A percentile compares a stretch with the other conserved stretches of the same genome.
phyloP scores from a whole-genome alignment of 2,797 vertebrate species.

The Loriculus beryllinus region DNA sequence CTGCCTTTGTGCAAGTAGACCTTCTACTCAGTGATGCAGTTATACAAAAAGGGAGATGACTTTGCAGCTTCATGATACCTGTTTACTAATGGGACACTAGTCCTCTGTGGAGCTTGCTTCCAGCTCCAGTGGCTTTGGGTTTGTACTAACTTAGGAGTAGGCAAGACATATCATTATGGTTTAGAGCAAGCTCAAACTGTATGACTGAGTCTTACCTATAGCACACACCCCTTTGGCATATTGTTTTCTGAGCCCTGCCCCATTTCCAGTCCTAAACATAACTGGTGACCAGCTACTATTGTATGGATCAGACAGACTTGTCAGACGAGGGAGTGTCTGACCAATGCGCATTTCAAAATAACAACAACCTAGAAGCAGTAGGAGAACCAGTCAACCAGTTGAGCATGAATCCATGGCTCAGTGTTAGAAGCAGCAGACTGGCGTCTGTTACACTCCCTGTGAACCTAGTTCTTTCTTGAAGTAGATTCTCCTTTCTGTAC shows the following conservation, averaged over 20 bases:
- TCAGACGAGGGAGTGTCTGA: neutral
- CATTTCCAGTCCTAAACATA: neutral
- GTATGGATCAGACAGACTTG: neutral
- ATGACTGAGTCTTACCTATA: neutral
- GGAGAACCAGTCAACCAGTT: neutral
- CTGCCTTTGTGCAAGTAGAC: neutral
- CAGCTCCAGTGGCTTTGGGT: neutral
- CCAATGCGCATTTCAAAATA: neutral
- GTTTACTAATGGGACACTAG: neutral
- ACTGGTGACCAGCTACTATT: neutral
- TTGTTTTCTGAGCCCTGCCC: neutral
- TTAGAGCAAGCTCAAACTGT: neutral
- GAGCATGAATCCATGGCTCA: neutral
- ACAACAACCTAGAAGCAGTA: neutral
- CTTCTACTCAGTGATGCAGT: neutral
- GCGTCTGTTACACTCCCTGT: neutral
- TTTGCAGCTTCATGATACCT: neutral
- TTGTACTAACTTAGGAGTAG: neutral
- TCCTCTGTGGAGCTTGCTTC: neutral
- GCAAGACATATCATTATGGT: neutral
- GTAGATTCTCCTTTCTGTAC: neutral
- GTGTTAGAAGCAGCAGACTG: neutral
- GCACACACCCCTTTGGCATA: neutral
- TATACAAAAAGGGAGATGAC: neutral
- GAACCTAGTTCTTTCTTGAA: neutral